These are phyloP conservation scores for Scotopteryx bipunctaria DNA, from an alignment of 2,888 invertebrate species.

Conservation along the genomic window DNA sequence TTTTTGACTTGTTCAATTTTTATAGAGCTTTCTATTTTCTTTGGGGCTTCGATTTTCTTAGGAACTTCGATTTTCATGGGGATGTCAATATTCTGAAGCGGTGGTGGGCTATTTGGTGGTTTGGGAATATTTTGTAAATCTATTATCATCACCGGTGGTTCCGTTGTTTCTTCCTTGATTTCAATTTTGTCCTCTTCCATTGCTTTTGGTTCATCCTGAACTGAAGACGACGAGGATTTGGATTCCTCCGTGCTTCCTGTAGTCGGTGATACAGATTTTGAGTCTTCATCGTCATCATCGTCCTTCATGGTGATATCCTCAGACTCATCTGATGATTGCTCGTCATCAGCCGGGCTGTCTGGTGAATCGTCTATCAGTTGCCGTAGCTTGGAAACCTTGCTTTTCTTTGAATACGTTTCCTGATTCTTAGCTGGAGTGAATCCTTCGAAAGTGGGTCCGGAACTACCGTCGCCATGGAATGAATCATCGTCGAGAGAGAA, in stretches of 20 bases:
- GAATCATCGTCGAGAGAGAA: slow-evolving; percentile 85
- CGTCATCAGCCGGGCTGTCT: slow-evolving; percentile 78
- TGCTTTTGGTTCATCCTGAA: slow-evolving; percentile 43
- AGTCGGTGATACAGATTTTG: slow-evolving; percentile 49
- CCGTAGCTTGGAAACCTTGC: slow-evolving; percentile 73
- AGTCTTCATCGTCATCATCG: slow-evolving; percentile 45
- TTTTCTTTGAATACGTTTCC: slow-evolving; percentile 81
- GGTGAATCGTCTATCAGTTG: slow-evolving; percentile 78
- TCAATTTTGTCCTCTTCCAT: slow-evolving; percentile 34
- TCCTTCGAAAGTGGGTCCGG: slow-evolving; percentile 80
- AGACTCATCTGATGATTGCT: slow-evolving; percentile 77
- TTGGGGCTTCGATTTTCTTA: slow-evolving; percentile 21
- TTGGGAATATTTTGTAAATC: slow-evolving; percentile 51
- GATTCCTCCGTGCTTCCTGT: slow-evolving; percentile 48
- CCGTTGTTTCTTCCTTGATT: slow-evolving; percentile 47
- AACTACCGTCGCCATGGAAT: slow-evolving; percentile 81
- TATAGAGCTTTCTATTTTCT: slow-evolving; percentile 6
- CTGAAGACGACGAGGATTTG: slow-evolving; percentile 47
- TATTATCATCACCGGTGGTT: slow-evolving; percentile 23
- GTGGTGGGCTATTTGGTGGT: slow-evolving; percentile 61
- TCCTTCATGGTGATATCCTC: slow-evolving; percentile 60
- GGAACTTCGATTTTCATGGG: slow-evolving; percentile 26
- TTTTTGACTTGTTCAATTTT: slow-evolving; percentile 11
- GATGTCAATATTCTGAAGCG: slow-evolving; percentile 32
- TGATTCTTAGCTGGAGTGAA: slow-evolving; percentile 83